Evolutionary conservation across 2,888 invertebrate genomes (phyloP), one percentile per base, ranked within the genome.

Genomic region (Drosophila testacea): DNA sequence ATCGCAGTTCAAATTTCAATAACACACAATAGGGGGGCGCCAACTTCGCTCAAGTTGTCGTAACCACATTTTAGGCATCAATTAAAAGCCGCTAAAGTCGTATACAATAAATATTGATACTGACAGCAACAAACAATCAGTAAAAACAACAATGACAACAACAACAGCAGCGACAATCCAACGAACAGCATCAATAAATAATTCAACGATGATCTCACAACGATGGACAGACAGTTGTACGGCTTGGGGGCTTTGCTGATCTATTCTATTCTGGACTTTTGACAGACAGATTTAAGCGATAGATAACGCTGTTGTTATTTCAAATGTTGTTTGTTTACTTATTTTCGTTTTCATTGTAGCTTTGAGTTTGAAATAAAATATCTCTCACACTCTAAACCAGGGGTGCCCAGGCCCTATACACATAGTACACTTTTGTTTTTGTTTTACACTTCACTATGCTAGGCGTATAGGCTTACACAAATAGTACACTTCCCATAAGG

Each of bases 181-280:
- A 50, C 27, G 36, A 61, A 39, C 66, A 68, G 60, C 75, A 74
- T 69, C 76, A 72, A 84, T 81, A 82, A 85, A 83, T 77, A 77
- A 85, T 85, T 81, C 88, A 77, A 71, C 64, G 83, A 89, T 87
- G 86, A 87, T 87, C 86, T 87, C 89, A 81, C 59, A 70, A 70
- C 22, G 22, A 34, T 28, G 30, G 48, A 56, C 54, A 42, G 47
- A 73, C 62, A 74, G 66, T 86, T 86, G 71, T 88, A 74, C 69
- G 80, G 86, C 83, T 82, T 63, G 62, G 38, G 32, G 13, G 44
- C 46, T 42, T 28, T 16, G 79, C 83, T 42, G 16, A 11, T 77
- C 83, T 61, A 73, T 66, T 73, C 70, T 56, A 66, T 76, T 76
- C 66, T 57, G 50, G 51, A 64, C 62, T 44, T 64, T 63, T 74